Evolutionary conservation across 2,113 vertebrate species (phyloP).

Genomic region (Saguinus imperator): DNA sequence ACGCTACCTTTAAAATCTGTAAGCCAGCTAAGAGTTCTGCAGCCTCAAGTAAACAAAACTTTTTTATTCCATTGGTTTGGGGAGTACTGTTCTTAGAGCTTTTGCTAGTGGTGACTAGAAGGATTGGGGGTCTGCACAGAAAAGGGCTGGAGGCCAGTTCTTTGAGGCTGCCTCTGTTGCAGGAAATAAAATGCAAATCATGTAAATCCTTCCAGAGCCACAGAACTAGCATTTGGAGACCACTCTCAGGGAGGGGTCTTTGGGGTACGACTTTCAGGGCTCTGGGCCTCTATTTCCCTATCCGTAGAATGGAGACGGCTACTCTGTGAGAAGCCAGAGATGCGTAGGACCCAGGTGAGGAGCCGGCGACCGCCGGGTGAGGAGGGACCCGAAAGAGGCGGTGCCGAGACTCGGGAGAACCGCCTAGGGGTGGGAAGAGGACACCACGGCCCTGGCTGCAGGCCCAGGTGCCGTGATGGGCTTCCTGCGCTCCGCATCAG

Average conservation of each 20-base stretch:
- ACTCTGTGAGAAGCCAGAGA: neutral
- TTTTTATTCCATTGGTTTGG: neutral
- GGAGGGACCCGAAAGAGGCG: neutral
- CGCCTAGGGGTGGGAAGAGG: neutral
- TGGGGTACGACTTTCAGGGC: neutral
- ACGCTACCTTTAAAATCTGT: neutral
- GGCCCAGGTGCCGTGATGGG: neutral
- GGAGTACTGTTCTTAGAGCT: no score
- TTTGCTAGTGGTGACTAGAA: neutral
- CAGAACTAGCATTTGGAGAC: neutral
- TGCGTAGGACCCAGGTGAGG: neutral
- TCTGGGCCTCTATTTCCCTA: neutral
- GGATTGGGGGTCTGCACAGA: no score
- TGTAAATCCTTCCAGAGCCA: neutral
- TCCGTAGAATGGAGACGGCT: neutral
- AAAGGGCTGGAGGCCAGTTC: neutral
- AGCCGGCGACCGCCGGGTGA: accelerated
- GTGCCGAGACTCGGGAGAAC: neutral
- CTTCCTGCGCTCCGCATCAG: neutral
- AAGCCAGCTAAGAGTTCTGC: neutral
- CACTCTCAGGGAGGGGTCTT: neutral
- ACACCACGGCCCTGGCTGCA: neutral
- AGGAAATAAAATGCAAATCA: neutral
- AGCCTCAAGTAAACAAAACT: neutral
- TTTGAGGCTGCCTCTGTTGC: neutral